Conservation (phyloP, 2,797 vertebrate genomes). For the Sebastes minor region DNA sequence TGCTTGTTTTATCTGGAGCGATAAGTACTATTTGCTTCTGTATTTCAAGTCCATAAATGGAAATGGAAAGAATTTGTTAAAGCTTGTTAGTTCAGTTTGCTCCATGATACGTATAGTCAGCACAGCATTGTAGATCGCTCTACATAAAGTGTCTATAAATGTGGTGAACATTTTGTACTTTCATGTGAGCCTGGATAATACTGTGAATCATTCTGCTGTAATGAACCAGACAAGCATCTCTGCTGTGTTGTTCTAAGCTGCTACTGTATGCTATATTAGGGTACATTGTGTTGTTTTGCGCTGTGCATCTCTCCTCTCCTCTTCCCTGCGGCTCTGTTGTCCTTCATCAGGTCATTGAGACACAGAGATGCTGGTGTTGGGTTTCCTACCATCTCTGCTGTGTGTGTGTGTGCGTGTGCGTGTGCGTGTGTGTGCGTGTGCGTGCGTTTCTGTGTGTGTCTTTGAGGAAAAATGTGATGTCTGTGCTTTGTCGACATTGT, state of each 20-base stretch:
- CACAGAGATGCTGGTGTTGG: conserved; percentile 70
- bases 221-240: conserved; percentile 11
- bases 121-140: not conserved
- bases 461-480: conserved; percentile 44
- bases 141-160: not conserved
- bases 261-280: conserved; percentile 53
- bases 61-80: conserved; percentile 1
- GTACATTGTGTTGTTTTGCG: conserved; percentile 37
- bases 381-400: conserved; percentile 68
- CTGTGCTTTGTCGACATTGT: conserved; percentile 55
- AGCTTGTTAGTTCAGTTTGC: not conserved
- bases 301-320: conserved; percentile 41
- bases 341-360: conserved; percentile 77
- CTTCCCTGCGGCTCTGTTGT: conserved; percentile 72
- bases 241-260: conserved; percentile 31
- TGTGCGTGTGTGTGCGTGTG: rapidly evolving
- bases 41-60: conserved; percentile 9
- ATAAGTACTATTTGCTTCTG: not conserved
- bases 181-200: not conserved
- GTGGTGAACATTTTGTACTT: not conserved
- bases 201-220: not conserved
- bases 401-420: conserved; percentile 16
- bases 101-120: not conserved
- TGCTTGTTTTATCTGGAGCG: not conserved
- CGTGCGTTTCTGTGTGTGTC: not conserved